A percentile compares a stretch with the other conserved stretches of the same genome.
Conservation (phyloP, 2,113 vertebrate genomes). For the Prinia subflava region DNA sequence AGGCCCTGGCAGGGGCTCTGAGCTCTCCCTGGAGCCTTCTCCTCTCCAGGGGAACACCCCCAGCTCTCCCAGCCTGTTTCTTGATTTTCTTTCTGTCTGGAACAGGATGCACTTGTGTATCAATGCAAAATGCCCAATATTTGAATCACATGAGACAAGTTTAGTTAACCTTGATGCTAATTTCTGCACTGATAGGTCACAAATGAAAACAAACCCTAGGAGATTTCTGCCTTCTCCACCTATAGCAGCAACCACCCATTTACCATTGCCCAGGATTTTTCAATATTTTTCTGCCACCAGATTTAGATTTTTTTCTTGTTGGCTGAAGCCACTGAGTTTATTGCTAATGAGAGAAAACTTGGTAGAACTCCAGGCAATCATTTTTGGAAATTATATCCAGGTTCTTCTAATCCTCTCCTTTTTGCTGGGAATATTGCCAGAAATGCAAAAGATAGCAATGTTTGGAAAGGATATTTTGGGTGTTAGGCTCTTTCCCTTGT, state of each 20-base stretch:
- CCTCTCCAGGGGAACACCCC: fast-evolving
- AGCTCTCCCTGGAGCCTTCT: background rate
- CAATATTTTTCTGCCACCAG: background rate
- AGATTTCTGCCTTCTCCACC: background rate
- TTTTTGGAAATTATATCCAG: background rate
- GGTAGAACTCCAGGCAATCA: background rate
- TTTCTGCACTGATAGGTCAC: background rate
- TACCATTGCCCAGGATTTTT: background rate
- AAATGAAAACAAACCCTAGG: background rate
- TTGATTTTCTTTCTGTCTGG: background rate
- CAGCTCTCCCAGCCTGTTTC: background rate
- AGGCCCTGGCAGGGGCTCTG: fast-evolving
- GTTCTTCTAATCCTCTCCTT: background rate
- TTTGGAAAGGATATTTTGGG: background rate
- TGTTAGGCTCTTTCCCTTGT: background rate
- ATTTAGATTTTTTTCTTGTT: background rate
- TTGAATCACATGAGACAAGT: background rate
- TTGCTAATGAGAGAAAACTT: background rate
- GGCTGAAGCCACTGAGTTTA: background rate
- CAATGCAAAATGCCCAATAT: background rate
- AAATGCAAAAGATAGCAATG: background rate
- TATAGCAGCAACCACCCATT: background rate
- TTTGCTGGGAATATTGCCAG: slow-evolving; percentile 2
- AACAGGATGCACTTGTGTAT: background rate
- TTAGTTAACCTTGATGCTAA: background rate